Evolutionary conservation across 2,888 invertebrate genomes (phyloP).

Genomic region (Stenotaenia linearis): DNA sequence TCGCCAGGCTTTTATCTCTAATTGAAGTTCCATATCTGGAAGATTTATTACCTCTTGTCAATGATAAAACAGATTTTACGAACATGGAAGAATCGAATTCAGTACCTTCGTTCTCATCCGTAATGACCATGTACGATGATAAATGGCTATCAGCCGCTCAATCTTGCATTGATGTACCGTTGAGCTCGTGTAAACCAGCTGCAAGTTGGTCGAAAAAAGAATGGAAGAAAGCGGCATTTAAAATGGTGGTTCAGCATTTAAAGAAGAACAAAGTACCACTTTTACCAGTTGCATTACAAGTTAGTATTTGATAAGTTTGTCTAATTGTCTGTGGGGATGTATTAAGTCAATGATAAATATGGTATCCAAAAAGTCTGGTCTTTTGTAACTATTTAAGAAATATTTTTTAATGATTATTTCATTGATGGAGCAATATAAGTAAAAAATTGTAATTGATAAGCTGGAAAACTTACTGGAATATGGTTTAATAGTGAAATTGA

Average conservation of each 20-base stretch:
- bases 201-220: slow-evolving; percentile 19
- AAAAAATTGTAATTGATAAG: no score
- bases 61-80: background rate
- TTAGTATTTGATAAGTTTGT: background rate
- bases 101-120: background rate
- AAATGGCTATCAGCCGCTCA: background rate
- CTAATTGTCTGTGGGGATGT: no score
- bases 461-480: no score
- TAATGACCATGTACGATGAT: background rate
- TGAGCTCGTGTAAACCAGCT: slow-evolving; percentile 22
- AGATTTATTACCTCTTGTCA: background rate
- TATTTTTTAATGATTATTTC: no score
- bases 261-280: background rate
- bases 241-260: slow-evolving; percentile 13
- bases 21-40: background rate
- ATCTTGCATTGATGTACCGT: background rate
- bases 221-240: background rate
- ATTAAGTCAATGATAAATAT: no score
- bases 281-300: background rate
- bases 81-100: background rate
- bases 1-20: background rate
- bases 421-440: no score
- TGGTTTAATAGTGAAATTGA: no score
- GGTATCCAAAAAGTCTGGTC: no score
- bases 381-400: no score